Evolutionary conservation across 2,888 invertebrate species (phyloP).

Genomic region (Drosophila nr. perissopoda): DNA sequence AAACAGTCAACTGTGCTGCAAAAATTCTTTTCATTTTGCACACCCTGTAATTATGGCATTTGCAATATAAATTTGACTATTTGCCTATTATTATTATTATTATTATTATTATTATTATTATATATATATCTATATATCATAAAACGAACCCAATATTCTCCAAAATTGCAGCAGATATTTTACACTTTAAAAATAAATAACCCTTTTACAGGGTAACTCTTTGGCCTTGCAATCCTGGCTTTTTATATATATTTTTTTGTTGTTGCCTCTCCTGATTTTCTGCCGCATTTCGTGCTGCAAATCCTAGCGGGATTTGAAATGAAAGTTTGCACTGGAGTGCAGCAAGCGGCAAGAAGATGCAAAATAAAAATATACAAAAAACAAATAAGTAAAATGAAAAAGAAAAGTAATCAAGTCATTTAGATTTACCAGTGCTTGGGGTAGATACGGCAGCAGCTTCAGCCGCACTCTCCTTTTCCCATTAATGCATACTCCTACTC

Average conservation of each 20-base stretch:
- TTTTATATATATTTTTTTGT: constrained; percentile 14
- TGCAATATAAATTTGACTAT: background rate
- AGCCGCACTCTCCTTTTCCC: background rate
- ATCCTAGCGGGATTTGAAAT: constrained; percentile 75
- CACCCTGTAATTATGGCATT: constrained; percentile 17
- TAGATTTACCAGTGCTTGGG: constrained; percentile 78
- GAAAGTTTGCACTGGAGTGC: constrained; percentile 75
- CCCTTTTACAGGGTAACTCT: constrained; percentile 13
- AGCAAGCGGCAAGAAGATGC: constrained; percentile 32
- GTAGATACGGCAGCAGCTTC: constrained; percentile 66
- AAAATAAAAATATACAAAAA: constrained; percentile 13
- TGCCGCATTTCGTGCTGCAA: constrained; percentile 70
- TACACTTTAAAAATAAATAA: background rate
- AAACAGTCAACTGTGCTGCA: constrained; percentile 31
- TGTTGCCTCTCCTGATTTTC: constrained; percentile 58
- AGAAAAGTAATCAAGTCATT: constrained; percentile 79
- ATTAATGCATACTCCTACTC: background rate
- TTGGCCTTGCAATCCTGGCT: constrained; percentile 16
- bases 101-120: too few relatives aligned
- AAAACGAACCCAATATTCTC: background rate
- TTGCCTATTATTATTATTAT: background rate
- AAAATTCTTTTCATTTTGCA: constrained; percentile 33
- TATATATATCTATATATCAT: too few relatives aligned
- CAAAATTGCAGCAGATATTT: fast-evolving
- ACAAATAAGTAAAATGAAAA: constrained; percentile 53